Evolutionary conservation across 2,113 vertebrate genomes (phyloP).

Genomic region (Mormyrus lacerda): DNA sequence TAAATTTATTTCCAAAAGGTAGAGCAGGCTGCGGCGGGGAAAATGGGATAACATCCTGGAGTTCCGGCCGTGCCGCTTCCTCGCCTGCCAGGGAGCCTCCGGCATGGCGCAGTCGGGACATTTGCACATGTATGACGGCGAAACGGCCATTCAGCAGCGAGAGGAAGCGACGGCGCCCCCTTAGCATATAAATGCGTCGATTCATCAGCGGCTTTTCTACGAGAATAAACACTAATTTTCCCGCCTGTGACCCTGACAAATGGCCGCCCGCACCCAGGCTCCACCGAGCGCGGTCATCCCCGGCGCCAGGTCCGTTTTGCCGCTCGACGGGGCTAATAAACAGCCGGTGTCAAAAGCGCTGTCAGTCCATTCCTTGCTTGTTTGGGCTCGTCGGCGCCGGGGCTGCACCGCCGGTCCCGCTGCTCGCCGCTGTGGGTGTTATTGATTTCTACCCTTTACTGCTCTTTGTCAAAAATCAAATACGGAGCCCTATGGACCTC

Average conservation of each 20-base stretch:
- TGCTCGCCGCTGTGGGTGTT: slow-evolving; percentile 73
- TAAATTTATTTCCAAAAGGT: neutral
- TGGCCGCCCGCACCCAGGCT: slow-evolving; percentile 57
- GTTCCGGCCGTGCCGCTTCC: neutral
- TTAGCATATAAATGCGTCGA: slow-evolving; percentile 99
- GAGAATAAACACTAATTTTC: slow-evolving; percentile 90
- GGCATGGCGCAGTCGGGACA: slow-evolving; percentile 35
- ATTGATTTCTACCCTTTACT: slow-evolving; percentile 91
- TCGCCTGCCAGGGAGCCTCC: slow-evolving; percentile 18
- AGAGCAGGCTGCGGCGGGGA: neutral
- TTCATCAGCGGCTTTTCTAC: slow-evolving; percentile 90
- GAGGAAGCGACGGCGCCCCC: slow-evolving; percentile 36
- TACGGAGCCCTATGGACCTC: slow-evolving; percentile 90
- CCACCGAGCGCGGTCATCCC: slow-evolving; percentile 71
- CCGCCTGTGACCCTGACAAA: slow-evolving; percentile 88
- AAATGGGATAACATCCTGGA: neutral
- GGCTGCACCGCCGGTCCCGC: slow-evolving; percentile 49
- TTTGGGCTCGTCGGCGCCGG: slow-evolving; percentile 80
- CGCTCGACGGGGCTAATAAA: slow-evolving; percentile 81
- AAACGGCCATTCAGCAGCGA: slow-evolving; percentile 34
- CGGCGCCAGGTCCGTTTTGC: slow-evolving; percentile 48
- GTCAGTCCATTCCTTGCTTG: slow-evolving; percentile 92
- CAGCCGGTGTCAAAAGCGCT: slow-evolving; percentile 82
- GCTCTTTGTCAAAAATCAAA: slow-evolving; percentile 99
- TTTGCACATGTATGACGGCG: slow-evolving; percentile 31